Evolutionary conservation across 2,888 invertebrate genomes (phyloP), one percentile per base, ranked within the genome.

Genomic region (Macaria notata): DNA sequence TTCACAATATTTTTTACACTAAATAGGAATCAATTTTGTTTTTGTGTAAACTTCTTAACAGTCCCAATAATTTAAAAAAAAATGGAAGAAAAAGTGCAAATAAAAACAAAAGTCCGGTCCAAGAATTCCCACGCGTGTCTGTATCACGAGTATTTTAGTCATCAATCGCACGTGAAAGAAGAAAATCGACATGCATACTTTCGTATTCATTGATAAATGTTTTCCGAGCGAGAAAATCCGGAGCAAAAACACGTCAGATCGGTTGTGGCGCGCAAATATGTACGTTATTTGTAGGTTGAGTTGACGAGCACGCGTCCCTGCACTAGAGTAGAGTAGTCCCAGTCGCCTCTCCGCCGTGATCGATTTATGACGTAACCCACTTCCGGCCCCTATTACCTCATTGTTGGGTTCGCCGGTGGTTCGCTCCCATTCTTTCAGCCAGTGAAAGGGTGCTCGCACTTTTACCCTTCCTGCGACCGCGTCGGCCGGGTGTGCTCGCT

Each of bases 391-490:
- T 75, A 79, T 88, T 89, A 79, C 88, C 83, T 86, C 88, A 89
- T 83, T 83, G 81, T 78, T 86, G 82, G 86, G 84, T 81, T 84
- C 83, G 81, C 79, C 77, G 76, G 74, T 78, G 81, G 80, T 75
- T 81, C 80, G 88, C 79, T 89, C 88, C 88, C 86, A 88, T 88
- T 90, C 86, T 88, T 89, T 88, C 86, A 87, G 88, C 72, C 76
- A 88, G 90, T 91, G 90, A 91, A 91, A 91, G 90, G 90, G 90
- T 90, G 79, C 86, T 84, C 81, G 83, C 76, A 88, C 88, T 88
- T 85, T 86, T 88, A 88, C 90, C 88, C 88, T 86, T 83, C 83
- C 19, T 19, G 19, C 83, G 82, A 74, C 70, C 66, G 70, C 69
- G 68, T 65, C 64, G 66, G 78, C 81, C 84, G 81, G 84, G 83